Evolutionary conservation across 1,140 invertebrate genomes (phyloP), one percentile per base, ranked within the genome.

Genomic region (Drosophila insularis): DNA sequence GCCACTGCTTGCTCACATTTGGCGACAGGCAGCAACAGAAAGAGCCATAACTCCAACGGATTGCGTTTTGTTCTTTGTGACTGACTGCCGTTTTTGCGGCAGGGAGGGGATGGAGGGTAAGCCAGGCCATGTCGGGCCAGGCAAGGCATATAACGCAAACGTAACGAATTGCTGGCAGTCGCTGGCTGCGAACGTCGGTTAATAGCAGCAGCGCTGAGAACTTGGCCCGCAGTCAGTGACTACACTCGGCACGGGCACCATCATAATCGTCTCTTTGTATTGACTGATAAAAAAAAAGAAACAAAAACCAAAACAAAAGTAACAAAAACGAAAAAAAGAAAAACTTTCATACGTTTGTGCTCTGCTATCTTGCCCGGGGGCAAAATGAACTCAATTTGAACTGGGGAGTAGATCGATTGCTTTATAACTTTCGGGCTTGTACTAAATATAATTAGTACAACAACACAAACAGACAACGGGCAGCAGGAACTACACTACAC

Each of bases 51-150:
- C 78, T 70, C 68, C 74, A 75, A 63, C 63, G 68, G 64, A 68
- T 77, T 69, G 76, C 69, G 77, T 69, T 86, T 27, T 80, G 78
- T 86, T 86, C 82, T 87, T 86, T 79, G 82, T 81, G 78, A 70
- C 81, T 78, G 75, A 75, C 53, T 61, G 76, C 63, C 63, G 59
- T 55, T 71, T 74, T 63, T 56, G 59, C 17, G 17, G 7, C 13
- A 13, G 23, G 7, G 13, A 13, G 43, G 39, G 17, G 10, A 53
- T 32, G 11, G 23, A 8, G 14, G 21, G 4, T 27, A 63, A 31
- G 31, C n/a, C 58, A 27, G 74, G 58, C 66, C 66, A 60, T 72
- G 64, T 56, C 61, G 64, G 56, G 62, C 32, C 17, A 39, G 17
- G 60, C 59, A 62, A 39, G 17, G 60, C 59, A 62, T 8, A 75